These are phyloP conservation scores for Petromus typicus DNA, from an alignment of 2,113 vertebrate genomes.

Conservation along the genomic window DNA sequence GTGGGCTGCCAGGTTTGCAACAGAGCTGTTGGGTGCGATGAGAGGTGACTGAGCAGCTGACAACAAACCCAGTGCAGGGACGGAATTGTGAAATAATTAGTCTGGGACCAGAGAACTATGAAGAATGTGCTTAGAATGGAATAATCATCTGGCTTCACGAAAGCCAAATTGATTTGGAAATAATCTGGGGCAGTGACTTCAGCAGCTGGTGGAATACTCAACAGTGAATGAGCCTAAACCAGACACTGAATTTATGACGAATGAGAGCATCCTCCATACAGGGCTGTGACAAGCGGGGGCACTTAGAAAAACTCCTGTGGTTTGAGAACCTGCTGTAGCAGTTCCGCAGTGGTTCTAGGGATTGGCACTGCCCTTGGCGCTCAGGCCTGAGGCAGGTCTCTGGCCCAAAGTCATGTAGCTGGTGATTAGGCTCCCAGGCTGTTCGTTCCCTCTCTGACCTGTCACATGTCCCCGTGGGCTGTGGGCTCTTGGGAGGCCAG, in stretches of 20 bases:
- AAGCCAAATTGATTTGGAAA: not conserved
- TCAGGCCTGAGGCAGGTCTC: not conserved
- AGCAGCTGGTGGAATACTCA: not conserved
- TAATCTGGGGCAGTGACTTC: not conserved
- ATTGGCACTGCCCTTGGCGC: no score
- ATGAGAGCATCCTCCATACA: not conserved
- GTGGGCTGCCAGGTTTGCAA: not conserved
- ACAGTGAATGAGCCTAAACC: not conserved
- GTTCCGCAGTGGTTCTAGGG: not conserved
- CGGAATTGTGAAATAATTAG: not conserved
- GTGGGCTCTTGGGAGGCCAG: not conserved
- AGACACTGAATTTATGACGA: not conserved
- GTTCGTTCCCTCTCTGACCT: not conserved
- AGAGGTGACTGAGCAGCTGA: conserved; percentile 51
- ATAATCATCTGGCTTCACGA: not conserved
- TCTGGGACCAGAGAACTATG: conserved; percentile 47
- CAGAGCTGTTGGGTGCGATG: not conserved
- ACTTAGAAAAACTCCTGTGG: no score
- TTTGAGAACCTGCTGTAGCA: accelerated
- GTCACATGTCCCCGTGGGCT: accelerated
- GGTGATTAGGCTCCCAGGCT: no score
- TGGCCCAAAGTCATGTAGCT: not conserved
- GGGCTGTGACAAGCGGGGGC: not conserved
- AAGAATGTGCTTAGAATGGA: not conserved
- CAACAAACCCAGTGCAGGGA: conserved; percentile 9